These are phyloP conservation scores for Tenualosa ilisha DNA, from an alignment of 2,797 vertebrate genomes.

Conservation along the genomic window DNA sequence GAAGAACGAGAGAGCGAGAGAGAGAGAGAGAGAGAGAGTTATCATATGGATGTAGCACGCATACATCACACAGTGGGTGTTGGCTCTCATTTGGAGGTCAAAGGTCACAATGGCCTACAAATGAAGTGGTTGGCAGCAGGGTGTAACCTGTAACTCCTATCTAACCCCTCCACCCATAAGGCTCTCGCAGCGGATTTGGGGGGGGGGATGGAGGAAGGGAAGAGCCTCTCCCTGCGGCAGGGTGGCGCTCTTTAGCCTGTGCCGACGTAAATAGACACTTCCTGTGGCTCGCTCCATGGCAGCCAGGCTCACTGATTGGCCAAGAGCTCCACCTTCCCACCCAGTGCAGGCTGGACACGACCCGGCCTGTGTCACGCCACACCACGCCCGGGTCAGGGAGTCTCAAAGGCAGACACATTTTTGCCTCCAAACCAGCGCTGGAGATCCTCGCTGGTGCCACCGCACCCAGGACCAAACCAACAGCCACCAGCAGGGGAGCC, in stretches of 20 bases:
- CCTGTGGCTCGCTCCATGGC: constrained; percentile 48
- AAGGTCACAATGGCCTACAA: background rate
- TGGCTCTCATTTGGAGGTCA: background rate
- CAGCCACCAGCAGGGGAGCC: background rate
- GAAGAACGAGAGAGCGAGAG: background rate
- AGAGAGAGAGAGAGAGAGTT: background rate
- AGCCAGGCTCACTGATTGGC: constrained; percentile 3
- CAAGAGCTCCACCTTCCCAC: no score
- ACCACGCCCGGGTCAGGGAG: constrained; percentile 42
- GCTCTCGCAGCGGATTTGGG: background rate
- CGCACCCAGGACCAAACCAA: background rate
- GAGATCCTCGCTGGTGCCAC: background rate
- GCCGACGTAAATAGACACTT: constrained; percentile 59
- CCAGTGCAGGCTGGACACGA: constrained; percentile 19
- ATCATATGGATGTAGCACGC: background rate
- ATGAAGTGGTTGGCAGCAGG: background rate
- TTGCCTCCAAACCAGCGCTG: background rate
- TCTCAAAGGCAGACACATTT: constrained; percentile 43
- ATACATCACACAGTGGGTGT: background rate
- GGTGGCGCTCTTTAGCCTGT: constrained; percentile 49
- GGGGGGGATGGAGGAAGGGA: constrained; percentile 12
- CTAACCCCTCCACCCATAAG: background rate
- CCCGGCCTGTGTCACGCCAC: constrained; percentile 37
- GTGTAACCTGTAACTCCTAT: constrained; percentile 5
- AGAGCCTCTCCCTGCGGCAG: constrained; percentile 51